A percentile compares a stretch with the other conserved stretches of the same genome.
phyloP scores from a whole-genome alignment of 2,888 invertebrate genomes.

The Ormyrus rosae region DNA sequence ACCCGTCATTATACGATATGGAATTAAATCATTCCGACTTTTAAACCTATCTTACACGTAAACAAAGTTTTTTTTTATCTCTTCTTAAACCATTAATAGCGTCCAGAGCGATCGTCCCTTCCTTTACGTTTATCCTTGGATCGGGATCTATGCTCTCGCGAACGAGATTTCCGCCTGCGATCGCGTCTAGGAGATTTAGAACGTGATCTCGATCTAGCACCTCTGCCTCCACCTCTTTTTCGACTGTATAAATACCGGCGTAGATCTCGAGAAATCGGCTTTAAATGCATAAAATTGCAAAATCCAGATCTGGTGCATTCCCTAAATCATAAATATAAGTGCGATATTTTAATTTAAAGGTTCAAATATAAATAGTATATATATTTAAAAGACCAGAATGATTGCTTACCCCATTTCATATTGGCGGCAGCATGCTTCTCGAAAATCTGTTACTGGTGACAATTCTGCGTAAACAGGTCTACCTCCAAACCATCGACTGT shows the following conservation, averaged over 20 bases:
- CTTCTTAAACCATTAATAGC: no score
- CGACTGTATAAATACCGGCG: conserved; percentile 85
- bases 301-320: conserved; percentile 99
- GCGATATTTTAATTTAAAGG: no score
- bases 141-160: conserved; percentile 63
- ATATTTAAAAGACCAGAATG: no score
- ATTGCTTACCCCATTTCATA: conserved; percentile 92
- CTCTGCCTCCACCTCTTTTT: conserved; percentile 65
- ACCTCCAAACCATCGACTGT: conserved; percentile 99
- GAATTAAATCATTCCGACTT: no score
- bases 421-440: conserved; percentile 99
- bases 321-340: no score
- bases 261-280: conserved; percentile 97
- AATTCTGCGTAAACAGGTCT: conserved; percentile 98
- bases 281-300: conserved; percentile 99
- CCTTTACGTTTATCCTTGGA: conserved; percentile 73
- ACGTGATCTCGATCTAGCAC: conserved; percentile 79
- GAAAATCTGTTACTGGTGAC: conserved; percentile 99
- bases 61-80: no score
- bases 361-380: conserved; percentile 60
- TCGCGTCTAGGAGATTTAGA: conserved; percentile 77
- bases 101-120: conserved; percentile 70
- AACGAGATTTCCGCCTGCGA: conserved; percentile 73
- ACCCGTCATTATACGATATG: no score
- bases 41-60: no score